Conservation (phyloP, 1,140 invertebrate genomes). For the Drosophila simulans region DNA sequence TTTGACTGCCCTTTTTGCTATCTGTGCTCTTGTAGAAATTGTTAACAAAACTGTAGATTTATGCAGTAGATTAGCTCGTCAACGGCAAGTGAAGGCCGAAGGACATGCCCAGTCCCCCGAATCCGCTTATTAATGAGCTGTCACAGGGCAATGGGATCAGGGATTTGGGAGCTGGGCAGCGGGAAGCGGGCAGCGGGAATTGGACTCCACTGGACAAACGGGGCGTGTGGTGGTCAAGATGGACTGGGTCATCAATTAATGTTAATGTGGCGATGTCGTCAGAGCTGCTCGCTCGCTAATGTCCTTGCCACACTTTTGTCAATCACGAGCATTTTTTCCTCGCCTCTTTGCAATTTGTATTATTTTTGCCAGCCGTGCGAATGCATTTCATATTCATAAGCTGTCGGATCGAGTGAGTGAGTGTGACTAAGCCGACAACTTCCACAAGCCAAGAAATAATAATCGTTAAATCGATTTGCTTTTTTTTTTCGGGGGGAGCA, state of each 20-base stretch:
- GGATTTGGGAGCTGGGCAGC: background rate
- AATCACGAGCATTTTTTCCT: conserved; percentile 57
- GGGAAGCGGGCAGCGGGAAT: conserved; percentile 4
- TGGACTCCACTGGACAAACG: conserved; percentile 1
- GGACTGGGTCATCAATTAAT: conserved; percentile 72
- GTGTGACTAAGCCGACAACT: conserved; percentile 60
- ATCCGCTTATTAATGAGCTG: conserved; percentile 81
- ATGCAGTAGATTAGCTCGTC: conserved; percentile 77
- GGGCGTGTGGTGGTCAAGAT: conserved; percentile 10
- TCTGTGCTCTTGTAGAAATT: conserved; percentile 57
- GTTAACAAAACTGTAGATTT: conserved; percentile 79
- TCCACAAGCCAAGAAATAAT: conserved; percentile 50
- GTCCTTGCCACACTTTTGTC: conserved; percentile 81
- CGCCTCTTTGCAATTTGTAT: background rate
- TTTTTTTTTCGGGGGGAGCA: conserved; percentile 4
- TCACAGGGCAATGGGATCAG: conserved; percentile 33
- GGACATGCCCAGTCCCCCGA: conserved; percentile 32
- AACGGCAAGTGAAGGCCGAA: conserved; percentile 53
- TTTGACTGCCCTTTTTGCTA: conserved; percentile 24
- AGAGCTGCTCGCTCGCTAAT: conserved; percentile 28
- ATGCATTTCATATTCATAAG: conserved; percentile 77
- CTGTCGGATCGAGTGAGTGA: conserved; percentile 36
- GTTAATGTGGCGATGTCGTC: conserved; percentile 53
- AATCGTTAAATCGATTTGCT: conserved; percentile 77
- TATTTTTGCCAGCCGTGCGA: conserved; percentile 43